Evolutionary conservation across 1,140 invertebrate genomes (phyloP), one percentile per base, ranked within the genome.

Genomic region (Drosophila lowei): DNA sequence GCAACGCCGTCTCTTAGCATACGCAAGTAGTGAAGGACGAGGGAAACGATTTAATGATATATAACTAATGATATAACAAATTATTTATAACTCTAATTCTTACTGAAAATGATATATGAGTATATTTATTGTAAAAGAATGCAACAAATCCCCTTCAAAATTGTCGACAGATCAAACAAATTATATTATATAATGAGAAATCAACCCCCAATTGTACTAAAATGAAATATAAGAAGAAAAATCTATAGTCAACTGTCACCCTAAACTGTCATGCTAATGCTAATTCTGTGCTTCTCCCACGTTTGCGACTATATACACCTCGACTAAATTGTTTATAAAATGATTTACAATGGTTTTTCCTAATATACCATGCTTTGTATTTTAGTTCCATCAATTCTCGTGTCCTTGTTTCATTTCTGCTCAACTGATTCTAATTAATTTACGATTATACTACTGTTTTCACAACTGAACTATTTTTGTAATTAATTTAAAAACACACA

Each of bases 381-480:
- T 67, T 71, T 70, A 70, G 61, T 77, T 67, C 53, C 55, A 68
- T 49, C 42, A 47, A 50, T 61, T 58, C 18, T 52, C 11, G 48
- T 56, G 61, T 73, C 50, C 50, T 44, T 59, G 53, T 65, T 73
- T 73, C 23, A 59, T 77, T 74, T 81, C 61, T 47, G 77, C 83
- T 88, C 74, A 86, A 79, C 77, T 79, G 72, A 80, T 58, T 59
- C 81, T 84, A 86, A 86, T 73, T 79, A 66, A 62, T 64, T 63
- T 74, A 70, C 62, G 34, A 64, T 65, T 75, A 62, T 83, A 30
- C 8, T 3, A 63, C 67, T 79, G 55, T 78, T 84, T 73, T 88
- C 76, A 83, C 72, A 88, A 88, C 67, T 73, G 72, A 86, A 88
- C 75, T 88, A 88, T 88, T 88, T 88, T 88, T 88, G 83, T 88